Percentiles rank a stretch among this genome's conserved stretches.
phyloP scores from a whole-genome alignment of 2,888 invertebrate genomes.

The Terebella lapidaria region DNA sequence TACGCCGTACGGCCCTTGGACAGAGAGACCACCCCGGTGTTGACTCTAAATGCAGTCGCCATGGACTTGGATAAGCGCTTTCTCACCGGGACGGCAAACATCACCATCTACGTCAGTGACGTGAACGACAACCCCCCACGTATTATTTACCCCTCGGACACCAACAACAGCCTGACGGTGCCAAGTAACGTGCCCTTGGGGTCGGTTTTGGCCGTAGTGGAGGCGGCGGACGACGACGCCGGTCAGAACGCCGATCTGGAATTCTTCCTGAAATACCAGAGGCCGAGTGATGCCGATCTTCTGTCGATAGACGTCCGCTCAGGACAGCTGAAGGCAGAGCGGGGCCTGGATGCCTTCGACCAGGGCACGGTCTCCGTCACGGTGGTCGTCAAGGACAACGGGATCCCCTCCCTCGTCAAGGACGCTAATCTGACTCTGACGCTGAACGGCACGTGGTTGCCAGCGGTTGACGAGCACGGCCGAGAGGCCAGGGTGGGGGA shows the following conservation, averaged over 20 bases:
- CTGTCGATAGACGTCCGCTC: background rate
- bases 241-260: constrained; percentile 1
- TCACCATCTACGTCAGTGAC: constrained; percentile 15
- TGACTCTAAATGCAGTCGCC: constrained; percentile 8
- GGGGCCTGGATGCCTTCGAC: background rate
- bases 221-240: constrained; percentile 7
- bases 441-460: background rate
- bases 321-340: background rate
- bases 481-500: background rate
- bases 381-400: constrained; percentile 2
- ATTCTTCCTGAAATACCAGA: background rate
- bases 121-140: constrained; percentile 20
- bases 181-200: constrained; percentile 9
- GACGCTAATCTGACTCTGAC: background rate
- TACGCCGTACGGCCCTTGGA: constrained; percentile 12
- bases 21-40: constrained; percentile 10
- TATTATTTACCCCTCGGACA: constrained; percentile 10
- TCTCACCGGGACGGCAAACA: constrained; percentile 6
- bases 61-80: background rate
- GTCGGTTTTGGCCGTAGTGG: background rate
- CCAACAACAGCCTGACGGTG: constrained; percentile 6
- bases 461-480: too few species aligned
- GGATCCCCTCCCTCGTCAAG: background rate
- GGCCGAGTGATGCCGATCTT: background rate
- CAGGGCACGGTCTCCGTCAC: background rate